These are phyloP conservation scores for Drosophila anceps DNA, from an alignment of 2,888 invertebrate genomes.

Conservation along the genomic window DNA sequence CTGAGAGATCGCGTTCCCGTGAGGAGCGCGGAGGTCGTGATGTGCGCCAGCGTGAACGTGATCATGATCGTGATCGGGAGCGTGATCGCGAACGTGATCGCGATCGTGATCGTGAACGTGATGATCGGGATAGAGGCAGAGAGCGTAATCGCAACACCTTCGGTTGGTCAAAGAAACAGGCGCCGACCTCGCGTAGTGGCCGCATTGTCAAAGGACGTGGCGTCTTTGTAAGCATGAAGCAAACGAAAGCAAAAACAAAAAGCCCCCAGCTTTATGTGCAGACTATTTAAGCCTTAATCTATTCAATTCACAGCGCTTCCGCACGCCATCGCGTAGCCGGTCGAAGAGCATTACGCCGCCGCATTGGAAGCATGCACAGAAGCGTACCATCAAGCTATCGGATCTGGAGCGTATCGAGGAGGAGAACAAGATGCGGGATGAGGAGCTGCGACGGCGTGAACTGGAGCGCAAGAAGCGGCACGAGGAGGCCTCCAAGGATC, in stretches of 20 bases:
- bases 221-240: constrained; percentile 91
- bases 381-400: constrained; percentile 92
- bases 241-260: fast-evolving
- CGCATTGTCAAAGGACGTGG: constrained; percentile 96
- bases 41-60: constrained; percentile 52
- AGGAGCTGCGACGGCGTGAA: constrained; percentile 87
- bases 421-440: constrained; percentile 88
- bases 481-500: constrained; percentile 86
- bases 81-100: constrained; percentile 65
- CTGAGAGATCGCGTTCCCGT: constrained; percentile 62
- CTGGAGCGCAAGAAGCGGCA: constrained; percentile 87
- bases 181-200: constrained; percentile 88
- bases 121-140: constrained; percentile 64
- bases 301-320: constrained; percentile 89
- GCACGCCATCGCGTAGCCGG: constrained; percentile 92
- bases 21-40: constrained; percentile 57
- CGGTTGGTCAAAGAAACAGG: constrained; percentile 84
- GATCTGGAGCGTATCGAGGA: constrained; percentile 92
- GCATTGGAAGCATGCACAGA: constrained; percentile 96
- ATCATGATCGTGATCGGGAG: constrained; percentile 57
- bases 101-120: constrained; percentile 62
- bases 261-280: no score
- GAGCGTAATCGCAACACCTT: constrained; percentile 83
- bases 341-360: constrained; percentile 96
- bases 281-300: not conserved